Evolutionary conservation across 2,888 invertebrate species (phyloP), one percentile per base, ranked within the genome.

Genomic region (Athetis lepigone): DNA sequence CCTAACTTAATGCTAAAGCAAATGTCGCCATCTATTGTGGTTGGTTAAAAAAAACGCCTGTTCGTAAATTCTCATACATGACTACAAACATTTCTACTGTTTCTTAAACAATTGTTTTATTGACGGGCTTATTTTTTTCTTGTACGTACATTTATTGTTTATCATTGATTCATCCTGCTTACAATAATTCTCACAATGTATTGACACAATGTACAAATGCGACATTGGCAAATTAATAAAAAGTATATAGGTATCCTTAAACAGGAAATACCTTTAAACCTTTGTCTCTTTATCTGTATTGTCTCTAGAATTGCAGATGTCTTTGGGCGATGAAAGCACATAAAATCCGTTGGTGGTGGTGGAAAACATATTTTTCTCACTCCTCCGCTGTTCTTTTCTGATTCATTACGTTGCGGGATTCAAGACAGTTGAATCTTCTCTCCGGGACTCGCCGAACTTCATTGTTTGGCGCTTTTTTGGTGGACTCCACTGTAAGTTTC

Each of bases 11-110:
- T 77, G 61, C 36, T 54, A 25, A 60, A 64, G 55, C 63, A 66
- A 77, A 69, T 78, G 79, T 79, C 67, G 50, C 75, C 69, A 79
- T 70, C 66, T 56, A 77, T 79, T 77, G 75, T 75, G 45, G 47
- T 64, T 74, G 45, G 7, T 56, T 42, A 11, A 50, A 77, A 66
- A 78, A 75, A 67, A 61, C 29, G 13, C 1, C 23, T 39, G 49
- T 67, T 60, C 66, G 63, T 66, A 64, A 46, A 49, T 79, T 79
- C 64, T 47, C 67, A 75, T 56, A 57, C 59, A 42, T 60, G 55
- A 6, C 33, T 23, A 66, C 21, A 45, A 56, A 45, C 19, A n/a
- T 62, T 47, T 43, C 36, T 54, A 62, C 29, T 42, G 42, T 51
- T 60, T 60, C 37, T 60, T 71, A 43, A 23, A 33, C 52, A 63